Conservation (phyloP, 1,140 invertebrate genomes). For the Acromyrmex charruanus region DNA sequence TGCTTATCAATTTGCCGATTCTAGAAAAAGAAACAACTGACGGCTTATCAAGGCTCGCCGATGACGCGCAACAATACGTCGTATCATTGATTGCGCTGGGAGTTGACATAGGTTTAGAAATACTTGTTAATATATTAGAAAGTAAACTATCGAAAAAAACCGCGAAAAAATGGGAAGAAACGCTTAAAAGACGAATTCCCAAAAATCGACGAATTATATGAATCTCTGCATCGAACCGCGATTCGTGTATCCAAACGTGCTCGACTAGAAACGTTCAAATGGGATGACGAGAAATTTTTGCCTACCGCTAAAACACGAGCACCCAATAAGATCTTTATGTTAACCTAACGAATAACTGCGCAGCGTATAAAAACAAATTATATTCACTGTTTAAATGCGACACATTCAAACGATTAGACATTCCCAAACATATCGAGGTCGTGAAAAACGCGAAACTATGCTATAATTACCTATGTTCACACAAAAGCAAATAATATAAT, state of each 20-base stretch:
- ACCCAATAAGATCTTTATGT: background rate
- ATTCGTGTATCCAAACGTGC: background rate
- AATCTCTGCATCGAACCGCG: background rate
- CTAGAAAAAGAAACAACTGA: no score
- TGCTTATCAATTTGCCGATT: no score
- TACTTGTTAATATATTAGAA: background rate
- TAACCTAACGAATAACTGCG: background rate
- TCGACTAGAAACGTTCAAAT: background rate
- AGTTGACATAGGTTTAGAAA: background rate
- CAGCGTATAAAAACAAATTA: background rate
- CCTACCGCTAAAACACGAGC: background rate
- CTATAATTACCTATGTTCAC: background rate
- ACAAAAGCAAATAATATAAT: background rate
- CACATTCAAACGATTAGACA: background rate
- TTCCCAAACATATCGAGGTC: background rate
- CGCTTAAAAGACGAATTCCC: background rate
- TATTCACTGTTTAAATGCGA: background rate
- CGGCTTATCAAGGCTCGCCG: no score
- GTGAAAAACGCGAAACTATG: background rate
- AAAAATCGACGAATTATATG: background rate
- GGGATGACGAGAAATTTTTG: background rate
- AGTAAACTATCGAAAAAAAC: background rate
- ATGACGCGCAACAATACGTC: no score
- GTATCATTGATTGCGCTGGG: no score
- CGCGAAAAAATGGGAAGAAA: background rate